phyloP scores from a whole-genome alignment of 2,797 vertebrate genomes.

The Harpagifer antarcticus region DNA sequence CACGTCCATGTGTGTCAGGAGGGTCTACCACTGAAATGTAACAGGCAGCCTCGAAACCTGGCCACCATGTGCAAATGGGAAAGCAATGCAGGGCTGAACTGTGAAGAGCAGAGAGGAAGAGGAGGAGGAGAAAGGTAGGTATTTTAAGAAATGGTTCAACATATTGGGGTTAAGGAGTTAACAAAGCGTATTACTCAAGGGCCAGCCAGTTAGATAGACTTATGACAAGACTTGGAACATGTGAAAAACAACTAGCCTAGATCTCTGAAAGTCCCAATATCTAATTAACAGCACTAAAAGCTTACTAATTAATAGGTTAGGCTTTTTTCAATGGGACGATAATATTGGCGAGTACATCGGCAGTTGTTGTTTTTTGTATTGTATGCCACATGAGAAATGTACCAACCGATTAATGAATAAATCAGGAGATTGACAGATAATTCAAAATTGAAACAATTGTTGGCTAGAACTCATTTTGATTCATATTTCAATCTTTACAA shows the following conservation, averaged over 20 bases:
- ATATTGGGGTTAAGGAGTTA: background rate
- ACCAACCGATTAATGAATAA: no score
- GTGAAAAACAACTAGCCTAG: background rate
- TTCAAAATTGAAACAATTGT: no score
- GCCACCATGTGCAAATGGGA: conserved; percentile 43
- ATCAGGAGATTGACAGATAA: no score
- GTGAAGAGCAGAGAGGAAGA: conserved; percentile 11
- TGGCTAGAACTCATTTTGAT: no score
- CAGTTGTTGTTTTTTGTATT: no score
- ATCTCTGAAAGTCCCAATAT: background rate
- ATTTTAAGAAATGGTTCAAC: conserved; percentile 26
- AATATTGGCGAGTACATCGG: no score
- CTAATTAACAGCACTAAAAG: no score
- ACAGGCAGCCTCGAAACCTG: conserved; percentile 57
- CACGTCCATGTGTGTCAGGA: conserved; percentile 45
- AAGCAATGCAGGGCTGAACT: conserved; percentile 43
- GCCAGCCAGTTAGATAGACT: conserved; percentile 4
- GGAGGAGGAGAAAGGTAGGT: background rate
- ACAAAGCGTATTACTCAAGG: background rate
- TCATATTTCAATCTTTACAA: no score
- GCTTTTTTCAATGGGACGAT: no score
- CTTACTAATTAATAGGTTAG: background rate
- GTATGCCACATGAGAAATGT: no score
- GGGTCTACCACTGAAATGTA: conserved; percentile 56
- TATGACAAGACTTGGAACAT: background rate